Conservation (phyloP, 2,888 invertebrate genomes). For the Aphrophora alni region DNA sequence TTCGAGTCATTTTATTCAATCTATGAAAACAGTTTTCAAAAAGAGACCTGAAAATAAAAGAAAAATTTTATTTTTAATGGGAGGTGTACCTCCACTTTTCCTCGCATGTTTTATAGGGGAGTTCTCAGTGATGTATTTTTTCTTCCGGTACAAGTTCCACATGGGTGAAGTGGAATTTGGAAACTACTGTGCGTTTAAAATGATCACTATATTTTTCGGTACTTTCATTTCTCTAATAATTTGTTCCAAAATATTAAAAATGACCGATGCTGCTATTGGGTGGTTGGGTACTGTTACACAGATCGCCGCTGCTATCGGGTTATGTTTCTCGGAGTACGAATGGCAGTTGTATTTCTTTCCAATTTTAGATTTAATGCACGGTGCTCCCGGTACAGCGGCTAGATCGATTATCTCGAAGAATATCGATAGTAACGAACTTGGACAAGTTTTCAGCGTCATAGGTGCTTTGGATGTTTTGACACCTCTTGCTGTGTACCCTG, state of each 20-base stretch:
- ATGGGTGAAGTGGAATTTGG: constrained; percentile 45
- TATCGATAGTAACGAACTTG: constrained; percentile 36
- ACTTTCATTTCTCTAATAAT: constrained; percentile 39
- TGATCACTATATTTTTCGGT: constrained; percentile 43
- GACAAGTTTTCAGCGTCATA: constrained; percentile 38
- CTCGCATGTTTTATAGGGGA: constrained; percentile 44
- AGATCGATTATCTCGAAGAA: constrained; percentile 41
- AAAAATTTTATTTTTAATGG: constrained; percentile 36
- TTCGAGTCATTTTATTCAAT: background rate
- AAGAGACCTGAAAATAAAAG: constrained; percentile 37
- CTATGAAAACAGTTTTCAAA: constrained; percentile 35
- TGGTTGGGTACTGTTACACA: constrained; percentile 40
- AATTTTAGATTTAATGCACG: constrained; percentile 39
- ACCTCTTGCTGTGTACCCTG: constrained; percentile 41
- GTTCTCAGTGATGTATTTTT: constrained; percentile 44
- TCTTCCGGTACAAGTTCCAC: constrained; percentile 43
- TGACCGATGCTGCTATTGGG: constrained; percentile 41
- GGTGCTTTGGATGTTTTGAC: constrained; percentile 40
- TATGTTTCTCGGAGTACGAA: constrained; percentile 30
- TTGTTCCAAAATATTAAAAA: constrained; percentile 36
- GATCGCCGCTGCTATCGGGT: constrained; percentile 37
- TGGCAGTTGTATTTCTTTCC: constrained; percentile 43
- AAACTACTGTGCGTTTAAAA: constrained; percentile 42
- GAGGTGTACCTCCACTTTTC: constrained; percentile 40
- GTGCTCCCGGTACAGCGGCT: constrained; percentile 36